These are phyloP conservation scores for Lamellibrachia satsuma DNA, from an alignment of 2,888 invertebrate genomes.

Conservation along the genomic window DNA sequence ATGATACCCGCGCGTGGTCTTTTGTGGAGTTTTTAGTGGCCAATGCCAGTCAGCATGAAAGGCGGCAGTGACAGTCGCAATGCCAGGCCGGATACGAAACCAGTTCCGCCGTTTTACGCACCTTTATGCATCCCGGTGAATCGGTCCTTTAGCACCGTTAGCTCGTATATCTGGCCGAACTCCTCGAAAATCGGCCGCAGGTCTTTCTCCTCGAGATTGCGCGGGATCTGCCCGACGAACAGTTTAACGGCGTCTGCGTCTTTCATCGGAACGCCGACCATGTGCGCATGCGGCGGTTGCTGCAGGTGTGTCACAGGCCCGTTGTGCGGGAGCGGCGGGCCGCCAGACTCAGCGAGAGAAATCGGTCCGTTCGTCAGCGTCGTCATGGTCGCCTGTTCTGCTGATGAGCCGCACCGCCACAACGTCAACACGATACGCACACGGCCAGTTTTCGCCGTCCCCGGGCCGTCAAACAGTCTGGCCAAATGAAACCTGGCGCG, in stretches of 20 bases:
- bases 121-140: constrained; percentile 96
- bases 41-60: neutral
- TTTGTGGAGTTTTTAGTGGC: neutral
- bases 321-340: neutral
- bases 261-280: constrained; percentile 60
- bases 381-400: constrained; percentile 5
- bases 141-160: constrained; percentile 92
- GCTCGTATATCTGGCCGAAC: constrained; percentile 92
- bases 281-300: neutral
- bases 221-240: constrained; percentile 91
- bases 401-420: neutral
- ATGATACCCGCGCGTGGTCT: neutral
- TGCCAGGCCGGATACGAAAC: neutral
- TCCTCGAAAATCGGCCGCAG: constrained; percentile 90
- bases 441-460: neutral
- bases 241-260: constrained; percentile 78
- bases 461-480: neutral
- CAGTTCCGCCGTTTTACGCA: constrained; percentile 63
- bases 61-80: neutral
- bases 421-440: neutral
- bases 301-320: neutral
- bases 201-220: constrained; percentile 87
- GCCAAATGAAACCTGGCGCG: constrained; percentile 13
- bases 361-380: constrained; percentile 13
- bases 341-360: neutral